Base-by-base conservation (phyloP, 2,797 vertebrate genomes). In the Sebastes jordani region DNA sequence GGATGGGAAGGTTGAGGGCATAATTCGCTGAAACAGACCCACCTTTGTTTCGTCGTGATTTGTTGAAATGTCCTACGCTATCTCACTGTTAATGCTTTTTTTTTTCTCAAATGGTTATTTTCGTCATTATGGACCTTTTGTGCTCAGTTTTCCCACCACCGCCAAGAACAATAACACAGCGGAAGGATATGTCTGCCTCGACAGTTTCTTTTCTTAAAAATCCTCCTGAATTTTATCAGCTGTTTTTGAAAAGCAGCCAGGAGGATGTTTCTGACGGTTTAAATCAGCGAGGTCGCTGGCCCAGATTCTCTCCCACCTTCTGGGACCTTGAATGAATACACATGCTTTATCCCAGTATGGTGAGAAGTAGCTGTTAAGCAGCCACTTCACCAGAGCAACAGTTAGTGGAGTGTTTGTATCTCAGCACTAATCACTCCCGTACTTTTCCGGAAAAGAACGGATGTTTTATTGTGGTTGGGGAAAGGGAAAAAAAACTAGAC, bases 231-330 rank as follows among this genome's bases (percentile, higher is more conserved):
- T 62, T 81, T 82, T 67, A 85, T 92, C 76, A 77, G 67, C 59
- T 69, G 49, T 77, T 77, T 64, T 75, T 75, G 14, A 66, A 69
- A 67, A 46, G 7, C 4, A 74, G 78, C 75, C 74, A 83, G 69
- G 58, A 62, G 59, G 63, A 75, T 66, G 76, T 88, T 83, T 85
- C 30, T 46, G 74, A 36, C 52, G 10, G 36, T 74, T 81, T 84
- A 77, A 85, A 90, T 92, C 82, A 85, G 79, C 71, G 72, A 93
- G 90, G 89, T 87, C 81, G 61, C 6, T 64, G 55, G 55, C 66
- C 10, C 22, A 59, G 72, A 49, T n/a, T 70, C 59, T 73, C 62
- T 84, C 67, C 75, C 66, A 54, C 71, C 13, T 71, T 81, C 59
- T 29, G 36, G 56, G 29, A 55, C 42, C 42, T 42, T 69, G 67